These are phyloP conservation scores for Busseola fusca DNA, from an alignment of 2,888 invertebrate species.

Conservation along the genomic window DNA sequence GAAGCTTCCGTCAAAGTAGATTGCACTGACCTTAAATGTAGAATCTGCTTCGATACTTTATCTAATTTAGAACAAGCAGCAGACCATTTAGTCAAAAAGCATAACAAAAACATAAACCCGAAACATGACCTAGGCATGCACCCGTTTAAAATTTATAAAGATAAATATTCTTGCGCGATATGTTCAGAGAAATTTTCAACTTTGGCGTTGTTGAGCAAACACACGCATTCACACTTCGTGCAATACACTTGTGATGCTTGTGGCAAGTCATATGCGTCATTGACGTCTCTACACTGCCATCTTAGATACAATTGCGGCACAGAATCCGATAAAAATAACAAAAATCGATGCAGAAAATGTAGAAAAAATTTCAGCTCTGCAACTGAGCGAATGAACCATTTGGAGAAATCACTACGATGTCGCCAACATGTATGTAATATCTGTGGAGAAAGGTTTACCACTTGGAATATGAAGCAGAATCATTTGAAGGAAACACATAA, in stretches of 20 bases:
- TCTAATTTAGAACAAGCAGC: conserved; percentile 55
- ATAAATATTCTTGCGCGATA: conserved; percentile 63
- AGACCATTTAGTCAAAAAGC: conserved; percentile 58
- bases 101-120: conserved; percentile 57
- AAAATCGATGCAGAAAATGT: conserved; percentile 55
- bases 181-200: conserved; percentile 64
- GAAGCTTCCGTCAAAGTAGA: conserved; percentile 66
- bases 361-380: conserved; percentile 43
- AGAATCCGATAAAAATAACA: conserved; percentile 38
- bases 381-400: conserved; percentile 52
- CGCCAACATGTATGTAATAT: conserved; percentile 61
- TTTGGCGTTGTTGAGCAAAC: conserved; percentile 62
- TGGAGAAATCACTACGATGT: conserved; percentile 52
- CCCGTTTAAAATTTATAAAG: conserved; percentile 63
- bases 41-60: conserved; percentile 58
- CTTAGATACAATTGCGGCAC: conserved; percentile 57
- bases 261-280: conserved; percentile 67
- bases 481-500: conserved; percentile 59
- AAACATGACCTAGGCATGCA: conserved; percentile 64
- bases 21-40: conserved; percentile 63
- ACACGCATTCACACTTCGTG: conserved; percentile 68
- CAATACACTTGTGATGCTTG: conserved; percentile 71
- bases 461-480: conserved; percentile 65
- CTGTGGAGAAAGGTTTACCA: conserved; percentile 60
- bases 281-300: conserved; percentile 65